These are phyloP conservation scores for Theocolax elegans DNA, from an alignment of 1,140 invertebrate genomes.

Conservation along the genomic window DNA sequence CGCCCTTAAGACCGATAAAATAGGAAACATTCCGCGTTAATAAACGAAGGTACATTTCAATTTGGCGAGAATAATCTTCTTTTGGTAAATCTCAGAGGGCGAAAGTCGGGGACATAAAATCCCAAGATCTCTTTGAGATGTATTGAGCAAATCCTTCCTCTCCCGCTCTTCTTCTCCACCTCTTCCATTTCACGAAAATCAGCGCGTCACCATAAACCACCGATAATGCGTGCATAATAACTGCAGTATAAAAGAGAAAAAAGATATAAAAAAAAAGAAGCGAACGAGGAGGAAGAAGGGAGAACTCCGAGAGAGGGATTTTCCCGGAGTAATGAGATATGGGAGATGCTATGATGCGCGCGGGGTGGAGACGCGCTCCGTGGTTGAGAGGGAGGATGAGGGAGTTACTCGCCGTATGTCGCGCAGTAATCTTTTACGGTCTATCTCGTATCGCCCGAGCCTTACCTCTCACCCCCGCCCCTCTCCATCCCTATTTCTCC, in stretches of 20 bases:
- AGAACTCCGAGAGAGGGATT: conserved; percentile 53
- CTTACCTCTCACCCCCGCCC: no score
- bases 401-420: conserved; percentile 52
- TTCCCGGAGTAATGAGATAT: conserved; percentile 61
- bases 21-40: background rate
- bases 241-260: conserved; percentile 49
- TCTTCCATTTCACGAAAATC: conserved; percentile 34
- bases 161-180: conserved; percentile 32
- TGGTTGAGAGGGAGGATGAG: conserved; percentile 32
- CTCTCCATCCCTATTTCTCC: no score
- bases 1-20: no score
- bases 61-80: conserved; percentile 33
- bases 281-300: background rate
- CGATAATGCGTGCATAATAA: conserved; percentile 60
- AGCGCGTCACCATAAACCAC: conserved; percentile 50
- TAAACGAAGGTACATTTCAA: conserved; percentile 30
- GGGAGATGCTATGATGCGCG: conserved; percentile 50
- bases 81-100: conserved; percentile 10
- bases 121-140: conserved; percentile 27
- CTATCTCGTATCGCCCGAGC: conserved; percentile 52
- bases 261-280: conserved; percentile 42
- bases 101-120: conserved; percentile 20
- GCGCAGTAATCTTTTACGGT: conserved; percentile 62
- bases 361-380: conserved; percentile 36
- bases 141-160: conserved; percentile 33